These are phyloP conservation scores for Macquaria ambigua DNA, from an alignment of 2,113 vertebrate species.

Conservation along the genomic window DNA sequence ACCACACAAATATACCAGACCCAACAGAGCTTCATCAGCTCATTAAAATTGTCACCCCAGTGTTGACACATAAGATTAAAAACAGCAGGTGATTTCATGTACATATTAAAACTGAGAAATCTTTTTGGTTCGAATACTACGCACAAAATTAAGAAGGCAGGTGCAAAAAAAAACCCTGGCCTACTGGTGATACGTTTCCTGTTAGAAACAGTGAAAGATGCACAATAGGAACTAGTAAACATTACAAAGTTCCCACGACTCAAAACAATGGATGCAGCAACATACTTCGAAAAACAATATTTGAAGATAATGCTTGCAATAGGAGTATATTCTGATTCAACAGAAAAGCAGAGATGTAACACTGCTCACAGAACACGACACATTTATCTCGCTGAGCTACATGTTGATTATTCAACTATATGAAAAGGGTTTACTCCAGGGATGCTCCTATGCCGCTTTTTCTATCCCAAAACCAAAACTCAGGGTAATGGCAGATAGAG, in stretches of 20 bases:
- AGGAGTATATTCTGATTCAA: neutral
- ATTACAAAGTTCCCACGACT: neutral
- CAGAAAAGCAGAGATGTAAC: neutral
- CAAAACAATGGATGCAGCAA: neutral
- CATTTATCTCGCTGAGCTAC: too few relatives aligned
- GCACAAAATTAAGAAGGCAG: neutral
- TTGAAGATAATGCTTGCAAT: neutral
- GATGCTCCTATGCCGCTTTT: too few relatives aligned
- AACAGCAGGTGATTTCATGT: neutral
- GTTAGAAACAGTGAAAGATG: neutral
- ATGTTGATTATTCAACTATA: too few relatives aligned
- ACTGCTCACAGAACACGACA: too few relatives aligned
- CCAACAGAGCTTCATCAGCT: neutral
- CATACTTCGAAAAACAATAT: neutral
- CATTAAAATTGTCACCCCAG: neutral
- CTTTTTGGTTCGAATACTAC: neutral
- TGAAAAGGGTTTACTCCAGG: too few relatives aligned
- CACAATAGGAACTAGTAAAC: neutral
- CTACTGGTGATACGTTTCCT: neutral
- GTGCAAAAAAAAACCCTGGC: neutral
- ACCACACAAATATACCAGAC: slow-evolving; percentile 1
- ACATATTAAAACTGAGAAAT: neutral
- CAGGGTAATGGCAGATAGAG: too few relatives aligned
- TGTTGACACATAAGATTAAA: neutral
- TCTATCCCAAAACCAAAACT: neutral